phyloP scores from a whole-genome alignment of 2,113 vertebrate genomes.

The Petroica traversi region DNA sequence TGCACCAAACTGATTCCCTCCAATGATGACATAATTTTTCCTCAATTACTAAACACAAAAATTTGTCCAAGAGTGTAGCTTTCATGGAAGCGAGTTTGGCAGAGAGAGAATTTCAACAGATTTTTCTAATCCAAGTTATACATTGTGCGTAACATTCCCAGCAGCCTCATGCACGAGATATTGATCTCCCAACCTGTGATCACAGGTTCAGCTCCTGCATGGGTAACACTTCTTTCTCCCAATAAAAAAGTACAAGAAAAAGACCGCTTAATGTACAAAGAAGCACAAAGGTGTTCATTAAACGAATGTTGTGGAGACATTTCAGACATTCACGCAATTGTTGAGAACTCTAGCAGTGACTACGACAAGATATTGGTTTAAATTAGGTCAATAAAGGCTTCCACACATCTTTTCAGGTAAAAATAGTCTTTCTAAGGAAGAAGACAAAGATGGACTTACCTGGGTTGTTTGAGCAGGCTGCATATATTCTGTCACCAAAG shows the following conservation, averaged over 20 bases:
- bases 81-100: not conserved
- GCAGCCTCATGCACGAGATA: not conserved
- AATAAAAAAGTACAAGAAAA: not conserved
- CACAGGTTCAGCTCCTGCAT: not conserved
- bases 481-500: not conserved
- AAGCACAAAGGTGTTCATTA: not conserved
- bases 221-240: not conserved
- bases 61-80: not conserved
- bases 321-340: not conserved
- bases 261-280: not conserved
- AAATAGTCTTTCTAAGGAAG: not conserved
- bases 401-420: not conserved
- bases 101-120: not conserved
- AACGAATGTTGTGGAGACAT: rapidly evolving
- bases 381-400: not conserved
- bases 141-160: not conserved
- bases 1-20: not conserved
- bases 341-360: not conserved
- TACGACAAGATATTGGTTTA: not conserved
- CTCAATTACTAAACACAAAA: not conserved
- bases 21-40: not conserved
- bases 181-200: not conserved
- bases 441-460: not conserved
- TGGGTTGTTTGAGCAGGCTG: not conserved
- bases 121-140: not conserved